Evolutionary conservation across 2,888 invertebrate genomes (phyloP), one percentile per base, ranked within the genome.

Genomic region (Andrena dorsata): DNA sequence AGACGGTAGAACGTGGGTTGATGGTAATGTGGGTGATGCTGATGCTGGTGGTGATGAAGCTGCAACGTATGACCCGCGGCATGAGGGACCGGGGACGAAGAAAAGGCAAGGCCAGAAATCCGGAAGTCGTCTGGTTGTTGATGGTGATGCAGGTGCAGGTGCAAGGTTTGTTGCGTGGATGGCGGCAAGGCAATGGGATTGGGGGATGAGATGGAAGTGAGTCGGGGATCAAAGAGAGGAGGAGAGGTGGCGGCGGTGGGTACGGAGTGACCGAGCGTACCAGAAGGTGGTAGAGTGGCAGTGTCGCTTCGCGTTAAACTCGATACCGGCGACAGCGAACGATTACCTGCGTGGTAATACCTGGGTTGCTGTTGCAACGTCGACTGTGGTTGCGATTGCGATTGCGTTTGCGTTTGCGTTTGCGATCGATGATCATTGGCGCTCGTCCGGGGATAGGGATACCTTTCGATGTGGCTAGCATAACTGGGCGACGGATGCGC

Each of bases 381-480:
- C 0, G 76, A 63, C 7, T 77, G 84, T 6, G 82, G 70, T 6
- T 82, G 87, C 20, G 78, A 61, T 1, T 80, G 86, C 47, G 80
- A 75, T 58, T 86, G 88, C 35, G 35, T 35, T 35, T 35, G 35
- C 47, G 80, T 78, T 58, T 86, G 88, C 7, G 23, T 8, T 51
- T 41, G 41, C 41, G 41, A 5, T n/a, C 49, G 74, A 26, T 74
- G 83, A 68, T 70, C 76, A 63, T 72, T 82, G 30, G 80, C 86
- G 20, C 89, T 90, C 58, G 83, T 68, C 3, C 93, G 87, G 0
- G 92, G 91, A 76, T 93, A 94, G 0, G 94, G 94, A 83, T 93
- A 93, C 2, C 93, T 89, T 76, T 94, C 94, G 64, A 93, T 88
- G 69, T 93, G 93, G 70, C 90, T 90, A 0, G 93, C 91, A 73